phyloP scores from a whole-genome alignment of 2,113 vertebrate species.

The Hydrochoerus hydrochaeris region DNA sequence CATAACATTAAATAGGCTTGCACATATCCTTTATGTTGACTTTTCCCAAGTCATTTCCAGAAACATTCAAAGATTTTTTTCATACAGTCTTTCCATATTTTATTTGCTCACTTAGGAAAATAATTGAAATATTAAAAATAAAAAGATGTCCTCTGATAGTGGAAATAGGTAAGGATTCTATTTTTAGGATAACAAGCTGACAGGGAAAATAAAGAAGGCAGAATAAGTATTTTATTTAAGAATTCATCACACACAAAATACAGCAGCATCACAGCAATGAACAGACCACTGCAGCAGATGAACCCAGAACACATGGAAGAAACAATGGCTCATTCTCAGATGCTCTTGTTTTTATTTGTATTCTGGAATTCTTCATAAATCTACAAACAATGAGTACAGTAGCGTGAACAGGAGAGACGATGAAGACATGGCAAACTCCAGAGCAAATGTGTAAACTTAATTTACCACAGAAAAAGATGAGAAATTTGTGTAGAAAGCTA shows the following conservation, averaged over 20 bases:
- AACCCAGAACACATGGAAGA: not conserved
- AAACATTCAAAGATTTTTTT: not conserved
- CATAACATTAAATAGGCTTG: not conserved
- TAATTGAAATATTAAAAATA: constrained; percentile 15
- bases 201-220: constrained; percentile 26
- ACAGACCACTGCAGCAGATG: fast-evolving
- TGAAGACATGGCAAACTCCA: constrained; percentile 27
- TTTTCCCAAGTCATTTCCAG: not conserved
- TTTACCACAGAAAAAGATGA: constrained; percentile 48
- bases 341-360: not conserved
- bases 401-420: not conserved
- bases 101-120: constrained; percentile 53
- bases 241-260: constrained; percentile 46
- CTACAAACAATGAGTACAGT: not conserved
- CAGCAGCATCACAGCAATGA: not conserved
- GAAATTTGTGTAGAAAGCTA: constrained; percentile 9
- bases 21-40: not conserved
- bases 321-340: not conserved
- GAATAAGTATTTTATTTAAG: constrained; percentile 56
- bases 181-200: constrained; percentile 51
- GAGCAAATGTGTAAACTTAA: constrained; percentile 57
- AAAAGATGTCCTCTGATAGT: not conserved
- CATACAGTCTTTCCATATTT: not conserved
- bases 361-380: constrained; percentile 2
- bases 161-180: constrained; percentile 28